Evolutionary conservation across 2,113 vertebrate species (phyloP), one percentile per base, ranked within the genome.

Genomic region (Sceloporus undulatus): DNA sequence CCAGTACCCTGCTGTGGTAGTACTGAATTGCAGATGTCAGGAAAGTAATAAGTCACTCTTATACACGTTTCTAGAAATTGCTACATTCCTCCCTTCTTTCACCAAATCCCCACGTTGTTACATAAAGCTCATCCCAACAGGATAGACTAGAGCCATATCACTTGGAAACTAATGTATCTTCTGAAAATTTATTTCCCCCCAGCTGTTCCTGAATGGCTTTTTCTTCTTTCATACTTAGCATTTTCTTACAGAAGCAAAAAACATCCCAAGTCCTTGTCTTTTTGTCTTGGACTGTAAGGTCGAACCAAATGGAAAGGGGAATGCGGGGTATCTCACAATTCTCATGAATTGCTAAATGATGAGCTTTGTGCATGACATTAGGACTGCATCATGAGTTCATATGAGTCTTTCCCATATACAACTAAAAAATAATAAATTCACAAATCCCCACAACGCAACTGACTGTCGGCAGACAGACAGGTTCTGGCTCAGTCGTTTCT

Each of bases 91-190:
- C 59, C 23, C 27, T 4, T 78, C 1, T 23, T 78, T 27, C 25
- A 40, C 19, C 56, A 48, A 13, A 40, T 6, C 19, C 13, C 38
- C 21, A n/a, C n/a, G n/a, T n/a, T n/a, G n/a, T n/a, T n/a, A n/a
- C n/a, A 29, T 40, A 13, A 0, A 13, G 19, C 42, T 27, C 19
- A 25, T 1, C 0, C 23, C 56, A 5, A 3, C 1, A 16, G 0
- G 0, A 18, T 34, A 82, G 65, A 18, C 9, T 1, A 19, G 5
- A 0, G 13, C 1, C 1, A 74, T 9, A 5, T 0, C 25, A 1
- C 1, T 1, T 78, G 0, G n/a, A n/a, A 14, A n/a, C 62, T 34
- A 68, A 85, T 25, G 23, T 29, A 25, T 48, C 52, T 78, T 74
- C 66, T 79, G 48, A 3, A 86, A 40, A 68, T 56, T 21, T 19